Conservation (phyloP, 2,888 invertebrate genomes). For the Nymphalis polychloros region DNA sequence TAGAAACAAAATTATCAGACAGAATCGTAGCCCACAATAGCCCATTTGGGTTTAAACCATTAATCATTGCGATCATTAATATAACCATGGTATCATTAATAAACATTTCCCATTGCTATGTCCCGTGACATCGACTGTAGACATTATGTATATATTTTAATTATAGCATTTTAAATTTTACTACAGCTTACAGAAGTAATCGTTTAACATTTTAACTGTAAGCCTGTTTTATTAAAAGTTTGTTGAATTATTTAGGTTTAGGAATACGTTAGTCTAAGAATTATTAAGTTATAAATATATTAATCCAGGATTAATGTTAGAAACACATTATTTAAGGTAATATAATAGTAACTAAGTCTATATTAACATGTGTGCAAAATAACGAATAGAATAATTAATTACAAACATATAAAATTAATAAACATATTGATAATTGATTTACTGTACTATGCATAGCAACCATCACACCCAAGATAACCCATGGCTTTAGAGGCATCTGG, state of each 20-base stretch:
- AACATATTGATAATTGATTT: background rate
- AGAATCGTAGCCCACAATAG: background rate
- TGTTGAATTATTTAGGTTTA: background rate
- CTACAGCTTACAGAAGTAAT: background rate
- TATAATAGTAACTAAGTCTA: no score
- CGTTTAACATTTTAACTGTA: background rate
- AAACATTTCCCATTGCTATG: conserved; percentile 2
- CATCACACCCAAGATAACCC: conserved; percentile 54
- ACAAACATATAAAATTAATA: background rate
- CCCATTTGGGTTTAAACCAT: background rate
- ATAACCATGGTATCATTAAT: conserved; percentile 6
- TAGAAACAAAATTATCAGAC: conserved; percentile 8
- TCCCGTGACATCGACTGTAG: background rate
- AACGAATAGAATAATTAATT: no score
- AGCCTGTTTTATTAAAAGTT: background rate
- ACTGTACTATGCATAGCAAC: conserved; percentile 51
- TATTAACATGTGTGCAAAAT: no score
- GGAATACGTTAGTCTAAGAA: background rate
- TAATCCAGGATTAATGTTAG: background rate
- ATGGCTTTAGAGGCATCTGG: conserved; percentile 44
- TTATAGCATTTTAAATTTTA: background rate
- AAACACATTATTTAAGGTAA: no score
- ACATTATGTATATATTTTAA: conserved; percentile 1
- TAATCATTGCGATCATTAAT: conserved; percentile 22
- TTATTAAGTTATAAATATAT: background rate